Evolutionary conservation across 30 jellyfish, hydroid and myxozoan species (phyloP), one percentile per base, ranked within the genome.

Genomic region (Aurelia sp.): DNA sequence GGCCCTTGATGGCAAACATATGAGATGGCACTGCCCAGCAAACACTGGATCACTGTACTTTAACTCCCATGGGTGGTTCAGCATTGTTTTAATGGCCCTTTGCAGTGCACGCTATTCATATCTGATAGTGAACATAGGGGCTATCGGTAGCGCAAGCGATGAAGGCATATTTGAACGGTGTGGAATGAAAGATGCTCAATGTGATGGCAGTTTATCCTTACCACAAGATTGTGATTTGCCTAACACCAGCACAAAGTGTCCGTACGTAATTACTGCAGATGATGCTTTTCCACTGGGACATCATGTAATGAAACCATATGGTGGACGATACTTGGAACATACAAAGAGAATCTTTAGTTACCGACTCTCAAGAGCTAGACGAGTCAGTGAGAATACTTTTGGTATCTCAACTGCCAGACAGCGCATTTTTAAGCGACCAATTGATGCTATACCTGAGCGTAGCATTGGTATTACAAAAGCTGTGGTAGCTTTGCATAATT

Each of bases 31-130:
- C 4, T 35, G 81, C 51, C 93, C 80, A 5, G 87, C 93, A 55
- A 70, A 60, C 47, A 53, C 80, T 58, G 95, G 89, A 5, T 73
- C 81, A 18, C 52, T 72, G 67, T 85, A 84, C 19, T 70, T 52
- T 41, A 71, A 55, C 40, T 84, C 53, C 20, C 80, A 62, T 69
- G 78, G 86, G 64, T 69, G 88, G 93, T 71, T 69, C 86, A 84
- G 93, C 72, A 84, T 84, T 30, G 80, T 55, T 30, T 20, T 72
- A 27, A 73, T 85, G 83, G 89, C 95, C 35, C 70, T 84, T 17
- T 84, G 93, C 81, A 84, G 87, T 58, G 93, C 81, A 17, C 80
- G 93, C 24, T 84, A 70, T 30, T 70, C 13, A 19, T 74, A 84
- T 75, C 50, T 69, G 76, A n/a, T 74, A 83, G 84, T 62, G 27